Conservation (phyloP, 2,797 vertebrate genomes). For the Pipistrellus kuhlii region DNA sequence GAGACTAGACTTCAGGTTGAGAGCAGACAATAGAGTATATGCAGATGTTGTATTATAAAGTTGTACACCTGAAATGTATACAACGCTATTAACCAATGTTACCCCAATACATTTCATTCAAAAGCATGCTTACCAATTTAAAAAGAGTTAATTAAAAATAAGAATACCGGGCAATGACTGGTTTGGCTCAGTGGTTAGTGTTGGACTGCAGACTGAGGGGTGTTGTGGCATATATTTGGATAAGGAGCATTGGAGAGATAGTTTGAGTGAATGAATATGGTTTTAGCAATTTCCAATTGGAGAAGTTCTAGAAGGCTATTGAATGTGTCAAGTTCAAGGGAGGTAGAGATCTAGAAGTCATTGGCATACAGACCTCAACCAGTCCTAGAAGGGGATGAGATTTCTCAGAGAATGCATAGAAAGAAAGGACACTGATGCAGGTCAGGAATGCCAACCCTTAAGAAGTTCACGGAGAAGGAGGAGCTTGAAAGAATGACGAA, state of each 20-base stretch:
- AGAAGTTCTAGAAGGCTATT: not conserved
- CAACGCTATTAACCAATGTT: no score
- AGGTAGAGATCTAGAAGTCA: not conserved
- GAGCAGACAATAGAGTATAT: not conserved
- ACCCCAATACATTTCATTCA: not conserved
- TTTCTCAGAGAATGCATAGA: not conserved
- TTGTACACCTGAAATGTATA: not conserved
- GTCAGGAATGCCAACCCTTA: no score
- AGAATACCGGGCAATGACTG: no score
- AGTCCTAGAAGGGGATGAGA: not conserved
- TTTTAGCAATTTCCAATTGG: slow-evolving; percentile 10
- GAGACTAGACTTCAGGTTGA: not conserved
- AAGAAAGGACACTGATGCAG: not conserved
- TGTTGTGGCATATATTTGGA: not conserved
- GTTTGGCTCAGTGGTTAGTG: no score
- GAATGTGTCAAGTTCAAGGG: not conserved
- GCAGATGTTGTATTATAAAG: not conserved
- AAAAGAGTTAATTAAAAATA: not conserved
- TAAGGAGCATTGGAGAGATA: not conserved
- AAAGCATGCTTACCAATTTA: not conserved
- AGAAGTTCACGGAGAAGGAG: not conserved
- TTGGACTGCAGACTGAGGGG: no score
- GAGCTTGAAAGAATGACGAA: not conserved
- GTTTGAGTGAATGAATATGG: not conserved
- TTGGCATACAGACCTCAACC: not conserved